Evolutionary conservation across 2,888 invertebrate genomes (phyloP), one percentile per base, ranked within the genome.

Genomic region (Drosophila lacicola): DNA sequence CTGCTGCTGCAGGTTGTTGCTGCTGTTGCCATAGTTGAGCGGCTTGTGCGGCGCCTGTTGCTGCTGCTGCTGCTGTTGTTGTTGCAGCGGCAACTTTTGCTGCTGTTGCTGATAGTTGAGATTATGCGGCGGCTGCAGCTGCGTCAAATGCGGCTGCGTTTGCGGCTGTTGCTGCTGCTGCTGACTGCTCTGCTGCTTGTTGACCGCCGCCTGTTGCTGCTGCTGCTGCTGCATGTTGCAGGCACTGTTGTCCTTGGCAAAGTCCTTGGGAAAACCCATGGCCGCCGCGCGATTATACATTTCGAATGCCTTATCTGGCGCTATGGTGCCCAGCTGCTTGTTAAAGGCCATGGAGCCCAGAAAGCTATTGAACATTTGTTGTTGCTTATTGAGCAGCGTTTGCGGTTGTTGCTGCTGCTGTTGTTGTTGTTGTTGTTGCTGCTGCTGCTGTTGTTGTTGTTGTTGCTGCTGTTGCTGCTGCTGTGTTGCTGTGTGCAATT

Each of bases 281-380:
- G 92, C 90, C 6, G 92, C 92, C 1, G 92, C 92, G 6, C 92
- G 90, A 78, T 92, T 93, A 36, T 92, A 92, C 91, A 93, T 92
- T 63, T 93, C 92, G 53, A 92, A 91, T 0, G 92, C 92, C 72
- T 92, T 93, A 42, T 91, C 92, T 0, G 92, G 84, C 1, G 92
- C 85, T 42, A 92, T 92, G 33, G 91, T 90, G 11, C 89, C 89
- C 60, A 92, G 67, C 49, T 90, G 92, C 66, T 92, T 92, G 37
- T 89, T 87, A 67, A 91, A 91, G 2, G 88, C 80, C 86, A 92
- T 90, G 0, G 92, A 89, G 0, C 92, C 92, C 60, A 92, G 67
- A 37, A 92, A 92, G 29, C 90, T 91, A 39, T 92, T 92, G 36
- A 92, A 92, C 90, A 92, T 92, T 80, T 90, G 92, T 33, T 90